A percentile compares a stretch with the other conserved stretches of the same genome.
phyloP scores from a whole-genome alignment of 2,888 invertebrate species.

The Trachelus stipa region DNA sequence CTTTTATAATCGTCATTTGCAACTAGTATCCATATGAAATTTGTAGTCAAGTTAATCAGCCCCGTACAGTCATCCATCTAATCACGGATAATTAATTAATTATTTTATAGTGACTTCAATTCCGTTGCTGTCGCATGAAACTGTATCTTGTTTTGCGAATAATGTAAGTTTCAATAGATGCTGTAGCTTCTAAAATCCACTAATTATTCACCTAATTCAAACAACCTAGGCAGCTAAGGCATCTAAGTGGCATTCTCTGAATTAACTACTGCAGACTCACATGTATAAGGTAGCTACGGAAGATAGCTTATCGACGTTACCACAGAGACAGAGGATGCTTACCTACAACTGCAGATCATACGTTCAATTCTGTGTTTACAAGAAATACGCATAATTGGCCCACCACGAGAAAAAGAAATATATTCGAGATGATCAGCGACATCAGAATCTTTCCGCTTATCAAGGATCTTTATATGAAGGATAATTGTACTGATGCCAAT shows the following conservation, averaged over 20 bases:
- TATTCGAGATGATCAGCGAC: neutral
- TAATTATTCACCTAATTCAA: neutral
- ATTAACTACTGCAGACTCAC: slow-evolving; percentile 48
- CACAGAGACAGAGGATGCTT: slow-evolving; percentile 52
- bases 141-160: neutral
- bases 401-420: slow-evolving; percentile 27
- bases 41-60: neutral
- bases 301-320: slow-evolving; percentile 51
- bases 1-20: neutral
- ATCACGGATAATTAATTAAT: too few species aligned
- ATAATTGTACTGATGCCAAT: neutral
- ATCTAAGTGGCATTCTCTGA: slow-evolving; percentile 27
- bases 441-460: neutral
- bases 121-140: neutral
- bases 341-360: slow-evolving; percentile 58
- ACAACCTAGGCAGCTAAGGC: neutral
- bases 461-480: neutral
- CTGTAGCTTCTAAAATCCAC: neutral
- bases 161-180: neutral
- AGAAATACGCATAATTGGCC: slow-evolving; percentile 41
- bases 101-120: neutral
- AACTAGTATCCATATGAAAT: neutral
- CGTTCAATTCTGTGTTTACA: slow-evolving; percentile 42
- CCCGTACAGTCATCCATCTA: too few species aligned
- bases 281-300: slow-evolving; percentile 51